Evolutionary conservation across 1,140 invertebrate genomes (phyloP), one percentile per base, ranked within the genome.

Genomic region (Drosophila grimshawi): DNA sequence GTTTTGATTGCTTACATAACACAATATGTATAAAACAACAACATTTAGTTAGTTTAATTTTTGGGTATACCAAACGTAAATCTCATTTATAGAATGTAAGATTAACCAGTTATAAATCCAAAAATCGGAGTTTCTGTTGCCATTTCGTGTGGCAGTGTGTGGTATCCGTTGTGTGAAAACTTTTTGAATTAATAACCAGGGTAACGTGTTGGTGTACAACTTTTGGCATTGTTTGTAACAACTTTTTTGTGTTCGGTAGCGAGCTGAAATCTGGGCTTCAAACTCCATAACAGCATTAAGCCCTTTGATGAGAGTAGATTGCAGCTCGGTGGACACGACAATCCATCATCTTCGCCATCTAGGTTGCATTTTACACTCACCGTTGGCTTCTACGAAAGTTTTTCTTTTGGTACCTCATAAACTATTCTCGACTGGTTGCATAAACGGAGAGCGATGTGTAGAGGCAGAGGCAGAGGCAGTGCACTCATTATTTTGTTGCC

Each of bases 131-230:
- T 60, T 45, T 48, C 53, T 32, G 52, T 39, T 60, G 5, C 56
- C 48, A 11, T 5, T 10, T 37, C 35, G 52, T 62, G 59, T 63
- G 37, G 4, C 7, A 19, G 27, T 27, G 4, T 43, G 27, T 19
- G 4, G 19, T 41, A n/a, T n/a, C 27, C 11, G 45, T 55, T 64
- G 67, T 81, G 79, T 78, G 63, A 65, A 66, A 82, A 81, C 19
- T 81, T 81, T 82, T 56, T 76, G 65, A 76, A 82, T 82, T 76
- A 70, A 79, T 82, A 83, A 83, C 71, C 71, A 79, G 56, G 59
- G 39, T 39, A 78, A 64, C 62, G 66, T 69, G 61, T 69, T 76
- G 69, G 60, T 61, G 5, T 30, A 43, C 29, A 7, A 30, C 29
- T 43, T 60, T 60, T 5, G 3, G 11, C 53, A n/a, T 43, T 43